These are phyloP conservation scores for Mastomys natalensis DNA, from an alignment of 2,113 vertebrate species.

Conservation along the genomic window DNA sequence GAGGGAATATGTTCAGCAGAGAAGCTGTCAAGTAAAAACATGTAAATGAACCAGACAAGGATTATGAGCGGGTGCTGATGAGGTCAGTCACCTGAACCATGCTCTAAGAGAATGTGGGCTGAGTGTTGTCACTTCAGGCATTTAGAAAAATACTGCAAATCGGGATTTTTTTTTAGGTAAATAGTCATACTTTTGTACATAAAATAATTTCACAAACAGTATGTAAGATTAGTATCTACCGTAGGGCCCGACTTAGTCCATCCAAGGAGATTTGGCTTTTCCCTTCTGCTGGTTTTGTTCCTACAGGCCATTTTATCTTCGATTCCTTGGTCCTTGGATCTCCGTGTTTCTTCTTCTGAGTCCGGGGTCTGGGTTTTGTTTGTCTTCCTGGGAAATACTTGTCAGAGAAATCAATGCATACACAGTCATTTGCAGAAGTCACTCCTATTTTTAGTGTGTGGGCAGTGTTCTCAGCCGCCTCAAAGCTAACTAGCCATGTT, in stretches of 20 bases:
- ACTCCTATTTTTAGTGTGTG: conserved; percentile 31
- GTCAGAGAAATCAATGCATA: conserved; percentile 11
- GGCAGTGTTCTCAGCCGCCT: background rate
- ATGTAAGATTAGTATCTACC: background rate
- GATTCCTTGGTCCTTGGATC: background rate
- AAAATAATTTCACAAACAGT: background rate
- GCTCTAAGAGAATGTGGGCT: rapidly evolving
- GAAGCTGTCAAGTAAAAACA: background rate
- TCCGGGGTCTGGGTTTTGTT: background rate
- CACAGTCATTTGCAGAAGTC: background rate
- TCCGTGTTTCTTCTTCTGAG: background rate
- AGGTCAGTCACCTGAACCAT: no score
- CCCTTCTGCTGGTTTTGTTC: background rate
- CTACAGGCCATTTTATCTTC: background rate
- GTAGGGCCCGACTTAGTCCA: background rate
- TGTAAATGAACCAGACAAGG: background rate
- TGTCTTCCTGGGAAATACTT: conserved; percentile 25
- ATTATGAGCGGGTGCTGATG: background rate
- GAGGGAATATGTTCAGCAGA: background rate
- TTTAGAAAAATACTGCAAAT: conserved; percentile 4
- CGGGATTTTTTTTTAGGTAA: background rate
- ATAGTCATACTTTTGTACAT: background rate
- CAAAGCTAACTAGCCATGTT: background rate
- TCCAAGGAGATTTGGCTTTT: background rate
- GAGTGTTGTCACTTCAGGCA: background rate